Evolutionary conservation across 2,113 vertebrate species (phyloP), one percentile per base, ranked within the genome.

Genomic region (Elephas maximus): DNA sequence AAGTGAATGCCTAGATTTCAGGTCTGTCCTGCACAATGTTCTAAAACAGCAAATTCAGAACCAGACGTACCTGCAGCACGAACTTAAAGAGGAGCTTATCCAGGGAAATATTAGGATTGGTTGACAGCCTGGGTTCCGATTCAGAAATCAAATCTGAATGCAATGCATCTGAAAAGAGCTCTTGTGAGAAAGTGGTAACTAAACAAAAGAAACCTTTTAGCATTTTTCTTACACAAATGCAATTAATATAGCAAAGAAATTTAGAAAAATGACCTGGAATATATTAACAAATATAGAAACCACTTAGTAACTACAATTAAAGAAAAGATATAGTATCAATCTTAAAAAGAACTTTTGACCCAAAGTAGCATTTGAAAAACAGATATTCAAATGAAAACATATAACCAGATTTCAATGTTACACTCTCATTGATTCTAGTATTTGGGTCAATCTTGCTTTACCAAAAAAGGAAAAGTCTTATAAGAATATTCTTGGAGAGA

Each of bases 351-450:
- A 74, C 12, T 12, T 73, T 76, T 93, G 85, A 90, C 67, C 44
- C 37, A 92, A 84, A 92, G 77, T 28, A 93, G 83, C 81, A 86
- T 83, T 76, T 81, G 41, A 90, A 33, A 96, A 93, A 87, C 15
- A 76, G 26, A 91, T 9, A 73, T 4, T 87, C 48, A 89, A 86
- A 80, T 83, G 44, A 86, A 24, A 90, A 81, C 65, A 37, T 12
- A 37, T n/a, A 67, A 76, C 23, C 78, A 93, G 57, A 41, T 85
- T 79, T 85, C 53, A 63, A 77, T 63, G 90, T 79, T 88, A 62
- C n/a, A 91, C 12, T 74, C 12, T 96, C 11, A 24, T 44, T 18
- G 48, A 86, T 93, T 93, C 74, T 94, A 83, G 12, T 86, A 37
- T 81, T 88, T 20, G 15, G 30, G n/a, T 17, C 33, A 90, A 80